Evolutionary conservation across 2,113 vertebrate species (phyloP).

Genomic region (Gopherus flavomarginatus): DNA sequence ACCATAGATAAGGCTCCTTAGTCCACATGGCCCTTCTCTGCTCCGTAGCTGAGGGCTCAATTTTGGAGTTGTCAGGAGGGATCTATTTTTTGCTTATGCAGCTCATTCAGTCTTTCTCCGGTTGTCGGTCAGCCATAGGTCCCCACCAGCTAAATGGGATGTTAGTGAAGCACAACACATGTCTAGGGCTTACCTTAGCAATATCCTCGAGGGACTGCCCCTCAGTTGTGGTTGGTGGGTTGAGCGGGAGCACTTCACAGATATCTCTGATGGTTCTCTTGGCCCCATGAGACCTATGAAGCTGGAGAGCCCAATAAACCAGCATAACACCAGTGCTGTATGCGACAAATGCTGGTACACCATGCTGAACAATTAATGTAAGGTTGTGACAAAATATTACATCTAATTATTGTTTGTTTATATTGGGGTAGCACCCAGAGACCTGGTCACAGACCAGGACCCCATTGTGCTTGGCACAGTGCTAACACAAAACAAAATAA

Average conservation of each 20-base stretch:
- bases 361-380: slow-evolving; percentile 9
- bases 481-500: background rate
- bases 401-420: slow-evolving; percentile 10
- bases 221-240: background rate
- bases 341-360: background rate
- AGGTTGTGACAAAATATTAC: background rate
- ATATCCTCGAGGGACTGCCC: background rate
- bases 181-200: background rate
- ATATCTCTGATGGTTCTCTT: background rate
- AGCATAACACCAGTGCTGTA: background rate
- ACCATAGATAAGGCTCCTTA: background rate
- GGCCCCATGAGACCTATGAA: background rate
- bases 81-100: background rate
- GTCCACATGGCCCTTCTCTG: background rate
- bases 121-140: background rate
- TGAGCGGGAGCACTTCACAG: background rate
- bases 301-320: background rate
- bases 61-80: background rate
- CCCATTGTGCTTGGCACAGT: background rate
- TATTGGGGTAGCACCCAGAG: background rate
- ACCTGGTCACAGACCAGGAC: background rate
- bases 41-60: background rate
- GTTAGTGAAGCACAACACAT: background rate
- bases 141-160: background rate
- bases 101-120: background rate